Conservation (phyloP, 1,140 invertebrate species). For the Antheraea mylitta region DNA sequence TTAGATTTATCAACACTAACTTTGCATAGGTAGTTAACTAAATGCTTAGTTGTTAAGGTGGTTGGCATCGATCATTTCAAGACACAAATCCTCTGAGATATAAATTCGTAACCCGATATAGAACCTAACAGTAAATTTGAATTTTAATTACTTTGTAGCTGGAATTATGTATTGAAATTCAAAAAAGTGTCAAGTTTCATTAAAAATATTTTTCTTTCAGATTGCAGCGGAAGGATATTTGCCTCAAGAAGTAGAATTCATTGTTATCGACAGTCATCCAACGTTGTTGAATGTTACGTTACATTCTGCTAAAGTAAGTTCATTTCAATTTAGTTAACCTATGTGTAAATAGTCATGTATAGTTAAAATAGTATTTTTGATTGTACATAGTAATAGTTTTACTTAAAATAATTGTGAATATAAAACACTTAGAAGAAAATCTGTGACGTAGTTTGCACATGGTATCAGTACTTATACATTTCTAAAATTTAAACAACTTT, state of each 20-base stretch:
- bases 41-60: too few species aligned
- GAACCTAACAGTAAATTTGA: too few species aligned
- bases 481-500: neutral
- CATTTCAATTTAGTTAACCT: neutral
- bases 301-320: constrained; percentile 88
- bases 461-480: neutral
- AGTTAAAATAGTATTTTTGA: neutral
- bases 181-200: neutral
- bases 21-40: too few species aligned
- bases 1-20: too few species aligned
- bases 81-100: too few species aligned
- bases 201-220: constrained; percentile 62
- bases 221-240: constrained; percentile 91
- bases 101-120: too few species aligned
- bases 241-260: constrained; percentile 90
- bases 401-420: neutral
- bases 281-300: constrained; percentile 92
- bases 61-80: too few species aligned
- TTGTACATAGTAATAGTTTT: constrained; percentile 1
- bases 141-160: too few species aligned
- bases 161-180: too few species aligned
- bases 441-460: neutral
- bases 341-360: neutral
- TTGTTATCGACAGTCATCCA: constrained; percentile 91
- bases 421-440: neutral